A percentile compares a stretch with the other conserved stretches of the same genome.
Evolutionary conservation across 2,888 invertebrate genomes (phyloP).

Genomic region (Pyrocoelia pectoralis): DNA sequence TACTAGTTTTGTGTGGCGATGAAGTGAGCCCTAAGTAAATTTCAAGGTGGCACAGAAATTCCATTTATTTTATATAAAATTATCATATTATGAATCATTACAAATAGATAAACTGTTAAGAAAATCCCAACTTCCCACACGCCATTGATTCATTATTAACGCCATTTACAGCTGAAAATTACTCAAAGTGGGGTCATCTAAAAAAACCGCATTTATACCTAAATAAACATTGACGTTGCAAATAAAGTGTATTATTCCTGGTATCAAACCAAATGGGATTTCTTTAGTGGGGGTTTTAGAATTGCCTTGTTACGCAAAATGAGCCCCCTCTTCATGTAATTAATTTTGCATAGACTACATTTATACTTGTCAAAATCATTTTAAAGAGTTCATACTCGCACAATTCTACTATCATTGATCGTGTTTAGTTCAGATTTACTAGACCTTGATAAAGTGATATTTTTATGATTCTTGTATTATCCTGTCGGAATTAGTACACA

Average conservation of each 20-base stretch:
- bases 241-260: background rate
- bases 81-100: no score
- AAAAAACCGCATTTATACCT: background rate
- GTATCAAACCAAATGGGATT: constrained; percentile 19
- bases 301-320: background rate
- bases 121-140: no score
- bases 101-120: no score
- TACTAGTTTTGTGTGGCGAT: no score
- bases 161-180: no score
- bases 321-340: constrained; percentile 17
- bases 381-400: constrained; percentile 14
- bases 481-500: background rate
- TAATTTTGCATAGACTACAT: constrained; percentile 12
- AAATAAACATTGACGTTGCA: background rate
- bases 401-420: constrained; percentile 11
- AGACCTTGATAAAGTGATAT: background rate
- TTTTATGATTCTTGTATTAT: no score
- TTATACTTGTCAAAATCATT: constrained; percentile 17
- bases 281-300: constrained; percentile 19
- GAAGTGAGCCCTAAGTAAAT: no score
- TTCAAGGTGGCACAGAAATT: no score
- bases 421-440: background rate
- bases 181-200: background rate
- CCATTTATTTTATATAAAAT: no score
- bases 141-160: no score